Evolutionary conservation across 2,113 vertebrate genomes (phyloP).

Genomic region (rat (Rattus norvegicus)): DNA sequence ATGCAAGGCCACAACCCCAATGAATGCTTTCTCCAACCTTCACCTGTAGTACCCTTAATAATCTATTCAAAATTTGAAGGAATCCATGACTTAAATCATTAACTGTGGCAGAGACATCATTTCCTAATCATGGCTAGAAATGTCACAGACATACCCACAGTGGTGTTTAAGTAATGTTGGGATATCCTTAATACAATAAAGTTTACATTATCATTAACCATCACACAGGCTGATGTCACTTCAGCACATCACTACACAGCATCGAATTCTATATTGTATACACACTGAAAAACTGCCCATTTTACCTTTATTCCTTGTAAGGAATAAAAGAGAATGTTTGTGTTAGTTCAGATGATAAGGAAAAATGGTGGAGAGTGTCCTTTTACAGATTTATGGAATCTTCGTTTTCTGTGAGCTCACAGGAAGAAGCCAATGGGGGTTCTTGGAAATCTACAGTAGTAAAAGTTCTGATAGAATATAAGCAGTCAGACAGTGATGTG

Average conservation of each 20-base stretch:
- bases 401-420: no score
- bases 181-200: background rate
- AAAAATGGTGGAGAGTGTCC: no score
- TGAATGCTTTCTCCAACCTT: background rate
- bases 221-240: background rate
- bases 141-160: background rate
- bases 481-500: no score
- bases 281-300: background rate
- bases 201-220: no score
- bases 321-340: no score
- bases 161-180: background rate
- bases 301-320: background rate
- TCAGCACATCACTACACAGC: no score
- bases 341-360: no score
- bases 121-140: background rate
- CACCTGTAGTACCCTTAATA: background rate
- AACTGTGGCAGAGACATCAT: background rate
- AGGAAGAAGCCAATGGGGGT: no score
- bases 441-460: no score
- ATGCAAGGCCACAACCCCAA: no score
- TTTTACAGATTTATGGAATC: no score
- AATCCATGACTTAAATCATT: background rate
- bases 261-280: background rate
- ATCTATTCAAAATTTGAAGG: background rate
- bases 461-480: no score